phyloP scores from a whole-genome alignment of 92 coral and sea anemone species.

The Virgularia gustaviana region DNA sequence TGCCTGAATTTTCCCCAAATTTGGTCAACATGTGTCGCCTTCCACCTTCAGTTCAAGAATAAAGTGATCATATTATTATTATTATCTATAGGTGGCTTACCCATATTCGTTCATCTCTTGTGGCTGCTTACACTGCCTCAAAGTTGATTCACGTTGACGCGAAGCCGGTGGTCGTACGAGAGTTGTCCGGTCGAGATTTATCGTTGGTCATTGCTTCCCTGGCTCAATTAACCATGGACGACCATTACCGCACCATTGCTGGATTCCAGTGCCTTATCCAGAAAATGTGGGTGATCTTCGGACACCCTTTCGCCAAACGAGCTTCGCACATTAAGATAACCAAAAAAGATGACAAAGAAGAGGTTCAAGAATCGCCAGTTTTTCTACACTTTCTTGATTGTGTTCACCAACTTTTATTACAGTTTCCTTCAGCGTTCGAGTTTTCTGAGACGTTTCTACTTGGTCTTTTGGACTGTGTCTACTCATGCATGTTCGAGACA shows the following conservation, averaged over 20 bases:
- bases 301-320: constrained; percentile 87
- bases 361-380: constrained; percentile 76
- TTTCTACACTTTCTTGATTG: constrained; percentile 94
- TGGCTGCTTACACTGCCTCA: constrained; percentile 75
- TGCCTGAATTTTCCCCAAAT: too few relatives aligned
- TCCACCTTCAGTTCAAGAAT: too few relatives aligned
- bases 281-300: constrained; percentile 98
- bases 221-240: constrained; percentile 86
- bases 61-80: too few relatives aligned
- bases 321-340: constrained; percentile 66
- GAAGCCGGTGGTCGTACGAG: constrained; percentile 82
- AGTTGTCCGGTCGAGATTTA: constrained; percentile 78
- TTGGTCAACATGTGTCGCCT: too few relatives aligned
- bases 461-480: constrained; percentile 78
- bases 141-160: constrained; percentile 67
- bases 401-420: constrained; percentile 82
- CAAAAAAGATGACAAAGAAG: constrained; percentile 57
- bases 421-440: constrained; percentile 95
- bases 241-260: constrained; percentile 80
- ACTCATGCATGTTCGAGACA: constrained; percentile 92
- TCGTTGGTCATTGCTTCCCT: constrained; percentile 76
- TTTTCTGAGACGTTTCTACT: constrained; percentile 91
- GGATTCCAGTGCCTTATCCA: constrained; percentile 93
- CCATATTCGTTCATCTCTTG: constrained; percentile 62
- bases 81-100: constrained; percentile 86